Percentiles rank a stretch among this genome's conserved stretches.
phyloP scores from a whole-genome alignment of 2,888 invertebrate genomes.

The Mesorhabditis belari region DNA sequence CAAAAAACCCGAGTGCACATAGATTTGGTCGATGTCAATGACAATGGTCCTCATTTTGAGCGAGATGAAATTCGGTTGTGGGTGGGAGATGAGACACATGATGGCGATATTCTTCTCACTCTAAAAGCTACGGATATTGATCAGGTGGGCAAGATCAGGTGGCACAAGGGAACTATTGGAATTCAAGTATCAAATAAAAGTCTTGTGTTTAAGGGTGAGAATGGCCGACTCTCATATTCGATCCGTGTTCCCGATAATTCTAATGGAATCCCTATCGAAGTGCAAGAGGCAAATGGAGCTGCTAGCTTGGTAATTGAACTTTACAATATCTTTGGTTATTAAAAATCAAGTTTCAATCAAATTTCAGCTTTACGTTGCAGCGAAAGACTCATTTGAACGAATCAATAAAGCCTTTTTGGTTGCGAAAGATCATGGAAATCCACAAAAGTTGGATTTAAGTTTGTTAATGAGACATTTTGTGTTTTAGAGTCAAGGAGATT shows the following conservation, averaged over 20 bases:
- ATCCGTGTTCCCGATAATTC: slow-evolving; percentile 14
- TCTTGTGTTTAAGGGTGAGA: slow-evolving; percentile 22
- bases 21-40: slow-evolving; percentile 44
- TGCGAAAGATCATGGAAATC: not conserved
- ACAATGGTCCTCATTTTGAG: slow-evolving; percentile 46
- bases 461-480: no score
- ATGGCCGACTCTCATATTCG: slow-evolving; percentile 38
- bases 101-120: slow-evolving; percentile 23
- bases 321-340: no score
- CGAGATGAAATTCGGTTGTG: slow-evolving; percentile 6
- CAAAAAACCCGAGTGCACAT: slow-evolving; percentile 23
- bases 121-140: slow-evolving; percentile 43
- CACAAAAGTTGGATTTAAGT: no score
- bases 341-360: not conserved
- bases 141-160: slow-evolving; percentile 13
- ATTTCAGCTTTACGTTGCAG: not conserved
- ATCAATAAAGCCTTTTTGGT: not conserved
- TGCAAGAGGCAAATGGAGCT: not conserved
- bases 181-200: not conserved
- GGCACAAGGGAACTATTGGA: no score
- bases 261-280: no score
- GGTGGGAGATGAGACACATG: not conserved
- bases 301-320: no score
- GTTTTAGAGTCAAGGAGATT: not conserved
- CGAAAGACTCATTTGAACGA: not conserved